These are phyloP conservation scores for Zapus hudsonius DNA, from an alignment of 2,113 vertebrate genomes.

Conservation along the genomic window DNA sequence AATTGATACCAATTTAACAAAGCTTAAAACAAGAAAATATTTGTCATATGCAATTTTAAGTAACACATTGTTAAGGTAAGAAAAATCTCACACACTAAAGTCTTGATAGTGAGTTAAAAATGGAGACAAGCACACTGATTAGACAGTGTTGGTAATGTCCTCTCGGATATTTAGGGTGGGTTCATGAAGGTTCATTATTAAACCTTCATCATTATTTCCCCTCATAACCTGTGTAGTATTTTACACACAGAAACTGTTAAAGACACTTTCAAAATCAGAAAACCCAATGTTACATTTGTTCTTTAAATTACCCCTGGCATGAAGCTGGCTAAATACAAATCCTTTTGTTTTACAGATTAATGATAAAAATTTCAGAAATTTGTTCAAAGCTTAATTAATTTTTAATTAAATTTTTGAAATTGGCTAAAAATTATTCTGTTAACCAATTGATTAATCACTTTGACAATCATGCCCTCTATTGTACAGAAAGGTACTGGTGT, in stretches of 20 bases:
- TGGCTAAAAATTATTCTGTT: neutral
- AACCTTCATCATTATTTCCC: too few relatives aligned
- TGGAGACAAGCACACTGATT: neutral
- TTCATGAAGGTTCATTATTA: neutral
- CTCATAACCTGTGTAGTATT: neutral
- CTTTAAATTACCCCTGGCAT: neutral
- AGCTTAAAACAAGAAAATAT: neutral
- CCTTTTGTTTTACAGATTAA: neutral
- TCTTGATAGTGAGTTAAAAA: neutral
- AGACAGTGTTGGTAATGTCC: neutral
- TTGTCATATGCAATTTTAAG: neutral
- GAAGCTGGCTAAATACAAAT: neutral
- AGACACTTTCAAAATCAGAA: slow-evolving; percentile 8
- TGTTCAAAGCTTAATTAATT: neutral
- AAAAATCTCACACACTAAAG: neutral
- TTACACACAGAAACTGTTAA: neutral
- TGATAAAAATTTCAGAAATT: neutral
- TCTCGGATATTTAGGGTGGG: neutral
- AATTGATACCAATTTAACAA: neutral
- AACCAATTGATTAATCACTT: neutral
- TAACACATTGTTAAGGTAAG: neutral
- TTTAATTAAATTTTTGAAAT: neutral
- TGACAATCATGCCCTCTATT: neutral
- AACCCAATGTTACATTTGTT: neutral
- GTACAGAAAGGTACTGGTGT: neutral